phyloP scores from a whole-genome alignment of 1,140 invertebrate genomes.

The Oreohelix idahoensis region DNA sequence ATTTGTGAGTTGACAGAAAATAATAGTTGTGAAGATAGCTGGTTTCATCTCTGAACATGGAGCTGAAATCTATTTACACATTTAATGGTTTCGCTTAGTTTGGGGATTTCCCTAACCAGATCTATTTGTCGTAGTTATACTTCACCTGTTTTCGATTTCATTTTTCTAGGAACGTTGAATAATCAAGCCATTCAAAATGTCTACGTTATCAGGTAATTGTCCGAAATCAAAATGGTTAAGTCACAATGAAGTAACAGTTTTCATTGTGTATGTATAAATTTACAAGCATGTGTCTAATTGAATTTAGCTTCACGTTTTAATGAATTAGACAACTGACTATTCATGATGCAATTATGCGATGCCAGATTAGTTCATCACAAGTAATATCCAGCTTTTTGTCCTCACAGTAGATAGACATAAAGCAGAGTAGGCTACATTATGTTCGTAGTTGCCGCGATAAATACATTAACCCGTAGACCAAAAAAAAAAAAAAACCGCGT shows the following conservation, averaged over 20 bases:
- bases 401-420: no score
- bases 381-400: no score
- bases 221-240: neutral
- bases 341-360: no score
- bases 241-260: neutral
- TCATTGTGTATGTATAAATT: neutral
- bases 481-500: no score
- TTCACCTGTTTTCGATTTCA: constrained; percentile 8
- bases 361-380: no score
- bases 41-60: no score
- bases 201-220: neutral
- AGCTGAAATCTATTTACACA: neutral
- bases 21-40: neutral
- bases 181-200: neutral
- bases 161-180: neutral
- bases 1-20: neutral
- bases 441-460: no score
- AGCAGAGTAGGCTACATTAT: no score
- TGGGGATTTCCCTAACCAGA: neutral
- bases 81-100: neutral
- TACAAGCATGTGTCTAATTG: no score
- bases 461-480: no score
- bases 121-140: neutral
- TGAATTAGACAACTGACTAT: no score
- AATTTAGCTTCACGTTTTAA: no score